Conservation (phyloP, 2,888 invertebrate species). For the Lissocephala sabroskyi region DNA sequence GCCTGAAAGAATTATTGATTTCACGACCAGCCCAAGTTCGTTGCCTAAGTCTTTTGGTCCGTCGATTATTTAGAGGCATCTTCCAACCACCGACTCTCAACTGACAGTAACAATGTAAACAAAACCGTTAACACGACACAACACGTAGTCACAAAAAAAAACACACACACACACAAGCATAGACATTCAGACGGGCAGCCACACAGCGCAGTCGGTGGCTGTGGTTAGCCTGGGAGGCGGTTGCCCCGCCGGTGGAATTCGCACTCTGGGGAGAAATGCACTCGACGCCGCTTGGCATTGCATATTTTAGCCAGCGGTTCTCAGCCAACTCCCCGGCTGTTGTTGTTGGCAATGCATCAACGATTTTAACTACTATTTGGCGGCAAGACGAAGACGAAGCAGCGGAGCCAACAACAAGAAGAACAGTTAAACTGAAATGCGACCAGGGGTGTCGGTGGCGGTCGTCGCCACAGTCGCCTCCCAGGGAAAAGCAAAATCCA, state of each 20-base stretch:
- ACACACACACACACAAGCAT: constrained; percentile 25
- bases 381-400: constrained; percentile 25
- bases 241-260: not conserved
- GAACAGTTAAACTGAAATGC: constrained; percentile 46
- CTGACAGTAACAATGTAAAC: constrained; percentile 62
- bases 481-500: not conserved
- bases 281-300: constrained; percentile 20
- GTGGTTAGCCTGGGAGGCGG: not conserved
- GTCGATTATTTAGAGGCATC: constrained; percentile 53
- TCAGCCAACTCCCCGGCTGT: constrained; percentile 16
- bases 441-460: no score
- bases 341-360: constrained; percentile 28
- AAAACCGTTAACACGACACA: constrained; percentile 59
- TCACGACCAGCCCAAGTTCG: no score
- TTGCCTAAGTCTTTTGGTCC: constrained; percentile 42
- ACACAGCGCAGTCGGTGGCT: no score
- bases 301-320: constrained; percentile 24
- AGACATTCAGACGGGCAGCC: constrained; percentile 2
- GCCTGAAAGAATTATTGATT: no score
- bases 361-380: constrained; percentile 19
- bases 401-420: constrained; percentile 31
- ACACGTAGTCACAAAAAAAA: constrained; percentile 26
- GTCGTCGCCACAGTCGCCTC: constrained; percentile 6
- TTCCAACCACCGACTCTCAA: constrained; percentile 44
- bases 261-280: not conserved